These are phyloP conservation scores for Metacarcinus magister DNA, from an alignment of 2,888 invertebrate species.

Conservation along the genomic window DNA sequence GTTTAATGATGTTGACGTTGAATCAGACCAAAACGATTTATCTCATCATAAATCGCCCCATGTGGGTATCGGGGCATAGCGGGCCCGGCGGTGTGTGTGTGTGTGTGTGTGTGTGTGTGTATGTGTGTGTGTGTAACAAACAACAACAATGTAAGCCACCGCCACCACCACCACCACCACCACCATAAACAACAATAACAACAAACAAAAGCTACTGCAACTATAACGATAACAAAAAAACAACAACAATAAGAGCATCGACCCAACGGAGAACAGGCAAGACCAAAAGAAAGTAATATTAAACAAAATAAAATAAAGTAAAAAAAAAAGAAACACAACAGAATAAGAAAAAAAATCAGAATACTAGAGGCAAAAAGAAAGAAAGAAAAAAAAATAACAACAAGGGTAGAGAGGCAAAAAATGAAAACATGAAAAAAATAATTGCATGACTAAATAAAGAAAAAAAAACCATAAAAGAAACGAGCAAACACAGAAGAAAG, in stretches of 20 bases:
- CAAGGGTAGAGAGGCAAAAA: background rate
- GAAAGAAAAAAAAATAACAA: background rate
- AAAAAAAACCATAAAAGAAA: too few species aligned
- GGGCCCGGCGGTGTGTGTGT: background rate
- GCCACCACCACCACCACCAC: too few species aligned
- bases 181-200: background rate
- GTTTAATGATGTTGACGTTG: constrained; percentile 38
- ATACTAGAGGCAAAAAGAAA: background rate
- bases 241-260: background rate
- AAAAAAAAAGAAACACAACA: background rate
- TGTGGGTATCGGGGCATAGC: background rate
- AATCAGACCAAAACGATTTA: constrained; percentile 18
- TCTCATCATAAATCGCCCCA: constrained; percentile 23
- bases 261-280: background rate
- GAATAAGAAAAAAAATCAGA: background rate
- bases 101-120: constrained; percentile 39
- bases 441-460: background rate
- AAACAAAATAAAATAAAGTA: background rate
- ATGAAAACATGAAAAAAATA: background rate
- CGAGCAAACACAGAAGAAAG: background rate
- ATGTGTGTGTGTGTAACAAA: background rate
- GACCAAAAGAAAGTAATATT: background rate
- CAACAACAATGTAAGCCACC: background rate
- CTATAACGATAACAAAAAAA: background rate
- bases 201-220: background rate